Evolutionary conservation across 2,888 invertebrate genomes (phyloP).

Genomic region (Petrophora chlorosata): DNA sequence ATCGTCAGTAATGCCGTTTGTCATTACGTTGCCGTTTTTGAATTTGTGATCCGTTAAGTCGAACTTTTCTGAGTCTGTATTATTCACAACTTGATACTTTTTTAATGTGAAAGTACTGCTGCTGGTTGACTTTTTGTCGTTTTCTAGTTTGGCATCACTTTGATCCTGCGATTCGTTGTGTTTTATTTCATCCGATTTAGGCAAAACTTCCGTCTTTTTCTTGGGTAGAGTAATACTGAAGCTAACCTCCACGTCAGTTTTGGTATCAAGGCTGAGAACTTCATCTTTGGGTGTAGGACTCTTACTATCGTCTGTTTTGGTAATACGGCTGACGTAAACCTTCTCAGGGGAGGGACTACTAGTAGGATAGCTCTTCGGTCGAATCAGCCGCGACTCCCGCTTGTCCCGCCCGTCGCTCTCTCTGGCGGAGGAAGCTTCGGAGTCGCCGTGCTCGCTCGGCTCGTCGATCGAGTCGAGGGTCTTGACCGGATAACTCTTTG

Average conservation of each 20-base stretch:
- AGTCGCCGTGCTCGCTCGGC: constrained; percentile 43
- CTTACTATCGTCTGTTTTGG: constrained; percentile 56
- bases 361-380: constrained; percentile 86
- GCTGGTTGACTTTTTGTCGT: constrained; percentile 41
- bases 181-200: constrained; percentile 48
- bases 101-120: constrained; percentile 58
- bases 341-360: constrained; percentile 75
- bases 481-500: constrained; percentile 84
- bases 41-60: constrained; percentile 46
- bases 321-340: constrained; percentile 55
- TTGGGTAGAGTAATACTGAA: constrained; percentile 75
- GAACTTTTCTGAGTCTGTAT: constrained; percentile 43
- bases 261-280: constrained; percentile 44
- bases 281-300: constrained; percentile 45
- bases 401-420: constrained; percentile 53
- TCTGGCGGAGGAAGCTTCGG: constrained; percentile 46
- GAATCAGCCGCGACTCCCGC: constrained; percentile 74
- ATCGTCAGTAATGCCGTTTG: constrained; percentile 55
- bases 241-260: constrained; percentile 73
- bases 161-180: constrained; percentile 40
- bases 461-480: constrained; percentile 61
- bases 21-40: constrained; percentile 49
- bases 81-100: constrained; percentile 65
- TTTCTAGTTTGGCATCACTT: constrained; percentile 38
- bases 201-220: constrained; percentile 49